These are phyloP conservation scores for Glaucomys volans DNA, from an alignment of 2,113 vertebrate genomes.

Conservation along the genomic window DNA sequence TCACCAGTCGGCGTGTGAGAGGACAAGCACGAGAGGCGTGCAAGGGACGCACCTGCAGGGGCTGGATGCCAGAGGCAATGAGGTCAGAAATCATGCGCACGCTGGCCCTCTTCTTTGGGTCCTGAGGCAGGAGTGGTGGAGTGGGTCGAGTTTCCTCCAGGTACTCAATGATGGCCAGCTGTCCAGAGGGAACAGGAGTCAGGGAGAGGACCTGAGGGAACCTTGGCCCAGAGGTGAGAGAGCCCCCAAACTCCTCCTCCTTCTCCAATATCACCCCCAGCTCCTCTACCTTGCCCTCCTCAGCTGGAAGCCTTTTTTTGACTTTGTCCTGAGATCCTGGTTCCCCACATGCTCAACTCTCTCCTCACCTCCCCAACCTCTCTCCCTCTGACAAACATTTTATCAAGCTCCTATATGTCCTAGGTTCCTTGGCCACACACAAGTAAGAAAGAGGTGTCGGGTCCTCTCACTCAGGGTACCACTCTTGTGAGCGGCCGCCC, in stretches of 20 bases:
- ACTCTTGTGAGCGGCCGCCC: neutral
- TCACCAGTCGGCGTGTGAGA: accelerated
- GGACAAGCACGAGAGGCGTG: neutral
- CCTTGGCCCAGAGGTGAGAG: neutral
- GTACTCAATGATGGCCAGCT: constrained; percentile 98
- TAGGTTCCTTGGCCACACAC: neutral
- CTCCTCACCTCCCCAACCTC: neutral
- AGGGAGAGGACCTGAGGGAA: neutral
- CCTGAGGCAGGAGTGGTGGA: constrained; percentile 92
- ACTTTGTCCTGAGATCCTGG: neutral
- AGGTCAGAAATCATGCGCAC: constrained; percentile 95
- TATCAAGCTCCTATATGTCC: neutral
- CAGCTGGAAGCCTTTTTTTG: neutral
- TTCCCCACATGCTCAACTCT: neutral
- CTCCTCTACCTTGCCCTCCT: neutral
- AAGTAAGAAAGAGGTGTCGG: neutral
- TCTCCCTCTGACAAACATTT: neutral
- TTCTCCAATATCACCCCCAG: neutral
- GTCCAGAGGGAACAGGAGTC: constrained; percentile 59
- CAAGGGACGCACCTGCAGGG: constrained; percentile 91
- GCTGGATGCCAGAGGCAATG: constrained; percentile 95
- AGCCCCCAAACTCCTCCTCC: neutral
- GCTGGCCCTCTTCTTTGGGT: constrained; percentile 91
- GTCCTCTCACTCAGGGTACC: neutral
- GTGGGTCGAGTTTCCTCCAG: constrained; percentile 94